Conservation (phyloP, 2,888 invertebrate genomes). For the Camponotus fellah region DNA sequence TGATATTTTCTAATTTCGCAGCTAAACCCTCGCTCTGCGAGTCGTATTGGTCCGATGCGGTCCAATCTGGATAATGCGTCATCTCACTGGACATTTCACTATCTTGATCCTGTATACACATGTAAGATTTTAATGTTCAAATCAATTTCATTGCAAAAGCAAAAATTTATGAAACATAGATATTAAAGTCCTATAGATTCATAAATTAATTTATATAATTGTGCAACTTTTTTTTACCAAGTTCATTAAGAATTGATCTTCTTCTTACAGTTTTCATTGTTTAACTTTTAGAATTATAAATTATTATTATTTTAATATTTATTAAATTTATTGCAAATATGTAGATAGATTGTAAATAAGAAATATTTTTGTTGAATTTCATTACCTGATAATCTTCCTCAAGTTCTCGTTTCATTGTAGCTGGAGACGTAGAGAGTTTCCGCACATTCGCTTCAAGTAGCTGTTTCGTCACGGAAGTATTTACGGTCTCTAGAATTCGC, state of each 20-base stretch:
- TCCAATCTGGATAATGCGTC: slow-evolving; percentile 81
- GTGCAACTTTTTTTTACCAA: background rate
- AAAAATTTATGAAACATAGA: background rate
- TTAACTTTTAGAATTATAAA: slow-evolving; percentile 6
- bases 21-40: slow-evolving; percentile 91
- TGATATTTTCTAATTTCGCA: slow-evolving; percentile 91
- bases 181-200: background rate
- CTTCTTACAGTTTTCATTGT: background rate
- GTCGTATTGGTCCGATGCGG: slow-evolving; percentile 81
- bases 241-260: background rate
- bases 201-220: background rate
- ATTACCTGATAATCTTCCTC: slow-evolving; percentile 83
- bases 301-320: background rate
- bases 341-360: background rate
- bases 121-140: slow-evolving; percentile 21
- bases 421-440: slow-evolving; percentile 88
- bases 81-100: slow-evolving; percentile 86
- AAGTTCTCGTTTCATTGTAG: slow-evolving; percentile 83
- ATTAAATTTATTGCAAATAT: background rate
- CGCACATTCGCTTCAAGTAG: slow-evolving; percentile 91
- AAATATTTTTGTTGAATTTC: slow-evolving; percentile 4
- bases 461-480: slow-evolving; percentile 92
- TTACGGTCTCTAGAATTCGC: slow-evolving; percentile 91
- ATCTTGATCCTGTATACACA: slow-evolving; percentile 89
- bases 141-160: background rate